phyloP scores from a whole-genome alignment of 2,113 vertebrate species.

The Daphoenositta chrysoptera region DNA sequence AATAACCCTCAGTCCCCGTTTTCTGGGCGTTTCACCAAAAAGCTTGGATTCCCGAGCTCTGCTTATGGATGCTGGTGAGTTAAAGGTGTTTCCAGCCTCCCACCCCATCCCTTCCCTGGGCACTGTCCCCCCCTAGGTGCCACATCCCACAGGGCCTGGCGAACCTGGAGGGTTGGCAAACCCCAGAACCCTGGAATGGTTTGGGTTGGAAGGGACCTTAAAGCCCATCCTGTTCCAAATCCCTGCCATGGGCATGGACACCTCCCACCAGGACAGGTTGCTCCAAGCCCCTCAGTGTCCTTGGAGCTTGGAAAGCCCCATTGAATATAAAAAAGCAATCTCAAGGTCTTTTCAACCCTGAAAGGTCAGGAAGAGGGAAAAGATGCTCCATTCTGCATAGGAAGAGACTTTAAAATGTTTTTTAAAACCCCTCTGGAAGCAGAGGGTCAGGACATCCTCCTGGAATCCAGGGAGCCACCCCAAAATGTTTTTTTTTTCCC shows the following conservation, averaged over 20 bases:
- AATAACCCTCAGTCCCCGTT: neutral
- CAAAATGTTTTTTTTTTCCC: neutral
- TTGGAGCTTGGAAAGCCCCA: accelerated
- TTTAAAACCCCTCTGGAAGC: neutral
- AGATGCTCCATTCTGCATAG: neutral
- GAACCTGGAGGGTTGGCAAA: neutral
- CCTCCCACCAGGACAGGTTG: neutral
- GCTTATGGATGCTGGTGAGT: neutral
- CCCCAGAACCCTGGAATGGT: neutral
- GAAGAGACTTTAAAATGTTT: neutral
- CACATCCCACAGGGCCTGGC: accelerated
- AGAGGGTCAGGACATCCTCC: neutral
- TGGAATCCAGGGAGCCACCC: neutral
- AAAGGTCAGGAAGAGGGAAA: neutral
- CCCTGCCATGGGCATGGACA: neutral
- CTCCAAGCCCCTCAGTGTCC: neutral
- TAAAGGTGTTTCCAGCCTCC: neutral
- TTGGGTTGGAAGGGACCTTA: neutral
- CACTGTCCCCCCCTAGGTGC: accelerated
- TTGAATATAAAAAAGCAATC: accelerated
- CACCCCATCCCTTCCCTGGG: neutral
- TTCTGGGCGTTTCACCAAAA: neutral
- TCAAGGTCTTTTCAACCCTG: neutral
- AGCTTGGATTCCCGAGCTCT: accelerated
- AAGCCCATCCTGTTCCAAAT: neutral